phyloP scores from a whole-genome alignment of 2,797 vertebrate species.

The Leptatherina wallacei region DNA sequence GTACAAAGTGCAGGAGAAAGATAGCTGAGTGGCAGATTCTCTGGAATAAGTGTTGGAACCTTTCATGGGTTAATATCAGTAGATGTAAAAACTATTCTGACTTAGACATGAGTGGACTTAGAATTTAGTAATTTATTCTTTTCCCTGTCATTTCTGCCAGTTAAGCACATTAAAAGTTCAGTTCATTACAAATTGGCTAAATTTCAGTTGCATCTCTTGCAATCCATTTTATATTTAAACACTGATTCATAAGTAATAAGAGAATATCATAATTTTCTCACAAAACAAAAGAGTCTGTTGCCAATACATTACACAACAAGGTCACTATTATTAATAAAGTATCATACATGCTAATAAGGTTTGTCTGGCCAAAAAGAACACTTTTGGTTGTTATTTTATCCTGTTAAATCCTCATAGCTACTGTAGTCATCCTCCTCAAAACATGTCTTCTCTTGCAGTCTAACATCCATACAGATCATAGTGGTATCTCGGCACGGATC shows the following conservation, averaged over 20 bases:
- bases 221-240: constrained; percentile 20
- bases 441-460: constrained; percentile 77
- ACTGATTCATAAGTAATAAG: constrained; percentile 9
- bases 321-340: too few species aligned
- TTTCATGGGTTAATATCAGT: background rate
- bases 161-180: background rate
- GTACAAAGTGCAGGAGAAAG: background rate
- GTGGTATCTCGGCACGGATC: constrained; percentile 89
- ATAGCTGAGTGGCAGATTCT: background rate
- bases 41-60: background rate
- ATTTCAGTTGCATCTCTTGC: constrained; percentile 14
- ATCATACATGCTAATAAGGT: constrained; percentile 18
- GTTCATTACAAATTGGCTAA: constrained; percentile 19
- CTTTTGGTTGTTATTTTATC: constrained; percentile 9
- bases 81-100: background rate
- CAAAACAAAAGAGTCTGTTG: constrained; percentile 8
- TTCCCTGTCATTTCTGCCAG: constrained; percentile 5
- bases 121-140: background rate
- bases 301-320: background rate
- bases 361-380: background rate
- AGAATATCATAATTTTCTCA: background rate
- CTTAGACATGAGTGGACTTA: background rate
- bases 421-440: constrained; percentile 6
- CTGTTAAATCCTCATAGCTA: background rate
- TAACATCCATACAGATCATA: constrained; percentile 90